Conservation (phyloP, 2,888 invertebrate species). For the Mechanitis mazaeus region DNA sequence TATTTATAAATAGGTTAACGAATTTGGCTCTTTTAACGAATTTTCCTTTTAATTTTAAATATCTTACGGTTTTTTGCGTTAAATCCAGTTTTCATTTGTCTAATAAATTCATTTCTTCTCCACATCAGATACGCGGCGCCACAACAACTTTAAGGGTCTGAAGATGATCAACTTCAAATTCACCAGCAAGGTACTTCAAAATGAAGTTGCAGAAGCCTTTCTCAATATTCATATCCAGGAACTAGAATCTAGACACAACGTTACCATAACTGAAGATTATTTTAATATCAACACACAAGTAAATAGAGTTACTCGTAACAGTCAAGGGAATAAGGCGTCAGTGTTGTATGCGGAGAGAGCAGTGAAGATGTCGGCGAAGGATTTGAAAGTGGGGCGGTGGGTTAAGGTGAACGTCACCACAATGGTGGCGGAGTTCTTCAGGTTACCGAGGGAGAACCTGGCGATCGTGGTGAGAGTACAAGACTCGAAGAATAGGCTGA, state of each 20-base stretch:
- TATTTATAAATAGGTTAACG: background rate
- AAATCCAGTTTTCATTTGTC: background rate
- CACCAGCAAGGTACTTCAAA: constrained; percentile 81
- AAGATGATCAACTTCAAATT: constrained; percentile 84
- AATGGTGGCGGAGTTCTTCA: constrained; percentile 86
- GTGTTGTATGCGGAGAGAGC: constrained; percentile 60
- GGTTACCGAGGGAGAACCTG: constrained; percentile 82
- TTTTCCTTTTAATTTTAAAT: background rate
- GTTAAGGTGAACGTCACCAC: constrained; percentile 84
- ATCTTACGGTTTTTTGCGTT: constrained; percentile 8
- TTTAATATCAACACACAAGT: constrained; percentile 61
- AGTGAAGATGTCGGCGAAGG: constrained; percentile 69
- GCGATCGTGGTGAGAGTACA: constrained; percentile 85
- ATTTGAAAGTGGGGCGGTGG: constrained; percentile 80
- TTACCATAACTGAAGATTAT: constrained; percentile 52
- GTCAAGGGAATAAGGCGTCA: constrained; percentile 60
- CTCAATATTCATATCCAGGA: constrained; percentile 82
- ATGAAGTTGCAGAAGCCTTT: constrained; percentile 81
- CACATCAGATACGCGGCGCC: constrained; percentile 79
- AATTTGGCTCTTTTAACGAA: constrained; percentile 17
- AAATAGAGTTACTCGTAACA: constrained; percentile 61
- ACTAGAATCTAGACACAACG: constrained; percentile 53
- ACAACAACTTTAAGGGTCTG: constrained; percentile 81
- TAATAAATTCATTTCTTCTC: constrained; percentile 1
- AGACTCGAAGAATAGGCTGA: constrained; percentile 77